A percentile compares a stretch with the other conserved stretches of the same genome.
Conservation (phyloP, 2,797 vertebrate genomes). For the Peromyscus aztecus region DNA sequence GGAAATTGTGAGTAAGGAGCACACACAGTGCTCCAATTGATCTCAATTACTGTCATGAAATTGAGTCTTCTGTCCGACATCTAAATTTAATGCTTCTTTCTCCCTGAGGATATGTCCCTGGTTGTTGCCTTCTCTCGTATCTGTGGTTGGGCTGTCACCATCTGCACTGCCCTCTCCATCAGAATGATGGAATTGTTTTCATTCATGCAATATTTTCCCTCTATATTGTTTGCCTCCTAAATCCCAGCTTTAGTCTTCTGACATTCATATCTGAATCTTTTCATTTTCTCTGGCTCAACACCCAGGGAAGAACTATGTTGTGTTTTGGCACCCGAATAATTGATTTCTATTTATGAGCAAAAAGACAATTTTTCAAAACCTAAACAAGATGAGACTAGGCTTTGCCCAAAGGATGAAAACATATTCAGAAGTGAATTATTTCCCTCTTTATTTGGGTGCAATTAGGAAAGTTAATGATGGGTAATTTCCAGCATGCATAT, state of each 20-base stretch:
- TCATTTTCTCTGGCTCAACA: slow-evolving; percentile 65
- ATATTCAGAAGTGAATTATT: slow-evolving; percentile 79
- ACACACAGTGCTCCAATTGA: slow-evolving; percentile 81
- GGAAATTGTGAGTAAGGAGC: slow-evolving; percentile 77
- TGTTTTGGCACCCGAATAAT: slow-evolving; percentile 74
- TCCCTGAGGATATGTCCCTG: slow-evolving; percentile 80
- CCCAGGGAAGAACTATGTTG: slow-evolving; percentile 26
- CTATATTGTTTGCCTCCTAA: not conserved
- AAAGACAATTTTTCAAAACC: slow-evolving; percentile 80
- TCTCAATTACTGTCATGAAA: slow-evolving; percentile 86
- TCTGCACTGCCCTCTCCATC: slow-evolving; percentile 47
- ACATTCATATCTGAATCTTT: slow-evolving; percentile 51
- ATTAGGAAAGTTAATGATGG: slow-evolving; percentile 84
- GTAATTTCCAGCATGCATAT: slow-evolving; percentile 84
- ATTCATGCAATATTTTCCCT: slow-evolving; percentile 60
- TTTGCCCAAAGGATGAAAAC: slow-evolving; percentile 81
- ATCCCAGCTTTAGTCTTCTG: slow-evolving; percentile 47
- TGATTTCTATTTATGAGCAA: slow-evolving; percentile 72
- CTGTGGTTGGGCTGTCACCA: slow-evolving; percentile 74
- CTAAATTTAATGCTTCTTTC: slow-evolving; percentile 84
- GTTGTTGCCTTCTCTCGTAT: slow-evolving; percentile 51
- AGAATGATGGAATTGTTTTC: slow-evolving; percentile 77
- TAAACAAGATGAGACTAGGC: slow-evolving; percentile 78
- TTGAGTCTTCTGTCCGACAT: slow-evolving; percentile 85
- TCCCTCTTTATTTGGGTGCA: slow-evolving; percentile 82